Percentiles rank a stretch among this genome's conserved stretches.
Evolutionary conservation across 2,797 vertebrate species (phyloP).

Genomic region (Delichon dasypus): DNA sequence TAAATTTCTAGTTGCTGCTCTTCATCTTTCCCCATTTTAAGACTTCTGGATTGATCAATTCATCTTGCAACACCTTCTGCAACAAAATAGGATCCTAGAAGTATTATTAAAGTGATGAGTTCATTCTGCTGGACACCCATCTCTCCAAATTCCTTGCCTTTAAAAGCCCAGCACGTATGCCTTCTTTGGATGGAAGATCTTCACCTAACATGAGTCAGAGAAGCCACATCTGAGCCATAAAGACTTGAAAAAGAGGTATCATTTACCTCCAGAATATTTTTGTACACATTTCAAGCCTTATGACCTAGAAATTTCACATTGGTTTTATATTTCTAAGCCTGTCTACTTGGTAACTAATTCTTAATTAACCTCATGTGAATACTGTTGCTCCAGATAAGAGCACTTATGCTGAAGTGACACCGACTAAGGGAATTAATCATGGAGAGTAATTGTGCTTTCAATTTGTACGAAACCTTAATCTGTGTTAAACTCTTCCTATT

Average conservation of each 20-base stretch:
- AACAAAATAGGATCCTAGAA: background rate
- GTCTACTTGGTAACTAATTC: background rate
- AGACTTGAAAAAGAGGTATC: background rate
- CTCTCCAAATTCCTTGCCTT: background rate
- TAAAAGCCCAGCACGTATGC: background rate
- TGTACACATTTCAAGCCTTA: background rate
- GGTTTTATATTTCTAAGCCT: background rate
- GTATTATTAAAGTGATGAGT: background rate
- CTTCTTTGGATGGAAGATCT: background rate
- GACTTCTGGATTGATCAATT: background rate
- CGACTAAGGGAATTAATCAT: background rate
- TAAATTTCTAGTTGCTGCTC: background rate
- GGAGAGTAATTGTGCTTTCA: background rate
- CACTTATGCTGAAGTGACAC: background rate
- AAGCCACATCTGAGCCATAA: background rate
- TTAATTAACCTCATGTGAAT: background rate
- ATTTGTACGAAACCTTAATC: background rate
- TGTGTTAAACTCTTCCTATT: background rate
- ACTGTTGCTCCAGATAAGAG: background rate
- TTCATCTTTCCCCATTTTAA: background rate
- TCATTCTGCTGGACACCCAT: background rate
- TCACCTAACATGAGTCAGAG: background rate
- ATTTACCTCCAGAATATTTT: background rate
- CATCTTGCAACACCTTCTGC: background rate
- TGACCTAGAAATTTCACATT: background rate